These are phyloP conservation scores for Malacoctenus gilli DNA, from an alignment of 2,797 vertebrate species.

Conservation along the genomic window DNA sequence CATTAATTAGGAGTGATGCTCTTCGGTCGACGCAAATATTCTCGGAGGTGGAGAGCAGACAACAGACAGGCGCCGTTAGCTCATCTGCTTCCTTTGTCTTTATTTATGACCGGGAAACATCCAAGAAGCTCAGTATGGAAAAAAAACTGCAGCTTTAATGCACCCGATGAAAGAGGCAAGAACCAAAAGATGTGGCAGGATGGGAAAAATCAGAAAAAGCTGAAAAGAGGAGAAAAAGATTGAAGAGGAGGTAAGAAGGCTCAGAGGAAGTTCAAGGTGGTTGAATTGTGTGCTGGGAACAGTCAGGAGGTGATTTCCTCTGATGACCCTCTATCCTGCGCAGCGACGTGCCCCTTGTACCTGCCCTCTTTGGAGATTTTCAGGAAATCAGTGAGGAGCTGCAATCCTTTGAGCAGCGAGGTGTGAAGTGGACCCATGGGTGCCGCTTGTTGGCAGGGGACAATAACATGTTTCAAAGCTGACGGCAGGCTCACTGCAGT, in stretches of 20 bases:
- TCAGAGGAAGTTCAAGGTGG: conserved; percentile 24
- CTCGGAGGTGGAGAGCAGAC: conserved; percentile 9
- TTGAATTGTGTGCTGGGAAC: conserved; percentile 6
- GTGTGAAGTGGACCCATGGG: conserved; percentile 25
- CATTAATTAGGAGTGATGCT: conserved; percentile 13
- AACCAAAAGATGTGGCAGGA: too few species aligned
- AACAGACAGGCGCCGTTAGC: conserved; percentile 7
- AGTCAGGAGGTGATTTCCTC: conserved; percentile 9
- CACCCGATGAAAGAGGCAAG: not conserved
- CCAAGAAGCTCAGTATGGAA: not conserved
- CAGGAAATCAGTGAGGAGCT: conserved; percentile 10
- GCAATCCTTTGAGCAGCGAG: conserved; percentile 28
- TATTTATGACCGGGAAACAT: conserved; percentile 6
- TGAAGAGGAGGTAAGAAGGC: not conserved
- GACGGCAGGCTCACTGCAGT: conserved; percentile 5
- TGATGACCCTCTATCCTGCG: not conserved
- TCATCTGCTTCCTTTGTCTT: not conserved
- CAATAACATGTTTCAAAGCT: conserved; percentile 15
- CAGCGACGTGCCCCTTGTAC: conserved; percentile 3
- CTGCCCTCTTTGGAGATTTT: not conserved
- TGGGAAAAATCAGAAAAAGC: conserved; percentile 1
- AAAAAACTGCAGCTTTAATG: conserved; percentile 1
- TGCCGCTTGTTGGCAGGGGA: conserved; percentile 25
- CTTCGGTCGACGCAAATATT: conserved; percentile 19
- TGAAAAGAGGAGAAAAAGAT: conserved; percentile 6